Evolutionary conservation across 2,113 vertebrate genomes (phyloP), one percentile per base, ranked within the genome.

Genomic region (Thermophis baileyi): DNA sequence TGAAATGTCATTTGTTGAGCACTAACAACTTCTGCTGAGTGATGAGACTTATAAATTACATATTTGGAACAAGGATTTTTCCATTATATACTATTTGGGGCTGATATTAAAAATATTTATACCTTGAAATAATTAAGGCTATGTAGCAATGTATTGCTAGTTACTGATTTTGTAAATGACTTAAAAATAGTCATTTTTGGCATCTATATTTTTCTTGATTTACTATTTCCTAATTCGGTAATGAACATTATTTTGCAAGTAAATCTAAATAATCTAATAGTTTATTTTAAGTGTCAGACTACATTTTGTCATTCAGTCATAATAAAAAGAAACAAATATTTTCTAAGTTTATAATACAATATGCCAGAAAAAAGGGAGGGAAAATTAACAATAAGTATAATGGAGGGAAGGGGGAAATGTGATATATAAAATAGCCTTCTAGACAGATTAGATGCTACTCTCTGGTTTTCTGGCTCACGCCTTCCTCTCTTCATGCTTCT

Each of bases 1-100:
- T 95, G 88, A 95, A 95, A 95, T 96, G 95, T 93, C 94, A 81
- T 60, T 92, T 95, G 86, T 95, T 93, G 69, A 91, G 90, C 93
- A 90, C 30, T 69, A 90, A 90, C 87, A 85, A 87, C 63, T 22
- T 92, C 88, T 74, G 92, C 91, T 94, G 95, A 93, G 4, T 81
- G 24, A 24, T 91, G 85, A 63, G 87, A 54, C 51, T 87, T 46
- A 0, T 49, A n/a, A 85, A 55, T 94, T 93, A 22, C 1, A 18
- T 51, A 91, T 55, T 91, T 53, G 74, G 22, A 16, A 18, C 74
- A 46, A 0, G 49, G 89, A 0, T 87, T 74, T 92, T 89, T 93
- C 53, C 57, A n/a, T 10, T 91, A 89, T 49, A 0, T 44, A 24
- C 60, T 40, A 69, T 95, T 95, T 57, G 88, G 50, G 22, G 44